These are phyloP conservation scores for Bursaphelenchus okinawaensis DNA, from an alignment of 2,888 invertebrate genomes.

Conservation along the genomic window DNA sequence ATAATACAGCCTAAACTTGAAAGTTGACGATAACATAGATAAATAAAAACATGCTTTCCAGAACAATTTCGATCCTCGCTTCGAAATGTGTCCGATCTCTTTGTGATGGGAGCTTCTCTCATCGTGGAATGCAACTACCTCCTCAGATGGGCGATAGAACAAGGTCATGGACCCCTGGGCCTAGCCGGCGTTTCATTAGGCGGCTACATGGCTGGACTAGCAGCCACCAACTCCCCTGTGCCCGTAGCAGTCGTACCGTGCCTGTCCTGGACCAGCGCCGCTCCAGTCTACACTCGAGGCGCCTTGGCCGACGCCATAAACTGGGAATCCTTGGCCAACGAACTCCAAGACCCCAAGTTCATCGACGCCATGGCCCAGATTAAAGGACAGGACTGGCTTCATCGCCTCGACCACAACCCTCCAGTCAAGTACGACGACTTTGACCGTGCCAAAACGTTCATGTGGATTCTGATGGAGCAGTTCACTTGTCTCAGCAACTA, in stretches of 20 bases:
- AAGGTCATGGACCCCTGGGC: conserved; percentile 78
- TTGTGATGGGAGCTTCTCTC: conserved; percentile 96
- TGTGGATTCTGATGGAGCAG: conserved; percentile 97
- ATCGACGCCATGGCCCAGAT: conserved; percentile 19
- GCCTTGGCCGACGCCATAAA: conserved; percentile 19
- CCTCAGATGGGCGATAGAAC: conserved; percentile 84
- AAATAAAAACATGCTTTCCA: conserved; percentile 15
- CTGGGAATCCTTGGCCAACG: conserved; percentile 19
- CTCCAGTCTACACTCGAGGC: conserved; percentile 77
- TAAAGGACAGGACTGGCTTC: conserved; percentile 31
- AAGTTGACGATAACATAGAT: conserved; percentile 2
- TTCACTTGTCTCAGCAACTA: conserved; percentile 93
- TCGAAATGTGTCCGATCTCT: conserved; percentile 90
- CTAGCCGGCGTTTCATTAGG: conserved; percentile 53
- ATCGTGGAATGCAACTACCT: conserved; percentile 81
- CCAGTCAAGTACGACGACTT: not conserved
- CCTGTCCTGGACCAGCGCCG: conserved; percentile 93
- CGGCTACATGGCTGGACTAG: conserved; percentile 80
- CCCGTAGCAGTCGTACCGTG: conserved; percentile 89
- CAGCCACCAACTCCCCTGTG: conserved; percentile 90
- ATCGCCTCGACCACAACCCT: conserved; percentile 12
- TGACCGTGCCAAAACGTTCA: conserved; percentile 57
- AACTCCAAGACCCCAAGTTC: conserved; percentile 24
- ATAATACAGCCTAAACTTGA: too few species aligned
- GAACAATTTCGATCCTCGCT: conserved; percentile 66